Base-by-base conservation (phyloP, 2,888 invertebrate species). In the Lysandra coridon region DNA sequence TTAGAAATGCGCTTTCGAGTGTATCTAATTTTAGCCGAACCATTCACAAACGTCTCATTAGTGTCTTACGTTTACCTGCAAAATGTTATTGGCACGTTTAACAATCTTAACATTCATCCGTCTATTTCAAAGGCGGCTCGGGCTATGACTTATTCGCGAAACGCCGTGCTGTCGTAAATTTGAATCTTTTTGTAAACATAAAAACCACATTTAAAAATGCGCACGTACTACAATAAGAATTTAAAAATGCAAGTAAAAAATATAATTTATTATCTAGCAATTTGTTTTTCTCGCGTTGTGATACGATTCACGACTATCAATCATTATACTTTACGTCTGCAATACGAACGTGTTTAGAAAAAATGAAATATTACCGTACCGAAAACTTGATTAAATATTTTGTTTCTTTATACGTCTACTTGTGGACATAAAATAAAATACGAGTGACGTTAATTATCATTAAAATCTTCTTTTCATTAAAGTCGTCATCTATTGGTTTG, bases 11-110 rank as follows among this genome's bases (percentile, higher is more conserved):
- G 79, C 81, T 86, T 85, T 86, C 84, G 84, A 84, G 84, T 85
- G 83, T 83, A 81, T 83, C 88, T 88, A 89, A 89, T 90, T 89
- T 86, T 85, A 86, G 62, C 86, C 84, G 84, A 85, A 84, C 85
- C 85, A 86, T 88, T 88, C 87, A 86, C 85, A 85, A 84, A 85
- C 86, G 86, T 89, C 88, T 91, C 89, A 91, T 92, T 91, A 91
- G 88, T 87, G 89, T 89, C 88, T 90, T 17, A 87, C 89, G 87
- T 89, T 88, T 88, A 87, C 86, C 84, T 87, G 86, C 85, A 85
- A 85, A 89, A 87, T 89, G 88, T 89, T 90, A 87, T 88, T 89
- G 86, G 85, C 87, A 86, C 83, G 83, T 88, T 87, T 91, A 89
- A 57, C 74, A 79, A 74, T 76, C 53, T 76, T 37, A 53, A 53